These are phyloP conservation scores for Dallia pectoralis DNA, from an alignment of 2,797 vertebrate species.

Conservation along the genomic window DNA sequence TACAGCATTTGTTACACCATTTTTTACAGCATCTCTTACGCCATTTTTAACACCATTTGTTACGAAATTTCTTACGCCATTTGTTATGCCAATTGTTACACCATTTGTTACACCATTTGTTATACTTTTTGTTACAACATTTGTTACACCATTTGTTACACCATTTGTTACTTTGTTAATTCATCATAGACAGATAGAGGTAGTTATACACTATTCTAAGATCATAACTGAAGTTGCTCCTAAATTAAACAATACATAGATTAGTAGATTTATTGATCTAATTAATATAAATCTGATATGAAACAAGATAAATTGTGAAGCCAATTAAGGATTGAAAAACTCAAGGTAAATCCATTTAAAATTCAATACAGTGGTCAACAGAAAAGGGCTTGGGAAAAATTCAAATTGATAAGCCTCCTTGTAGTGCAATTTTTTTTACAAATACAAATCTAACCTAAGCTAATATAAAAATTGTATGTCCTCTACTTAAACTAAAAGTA, in stretches of 20 bases:
- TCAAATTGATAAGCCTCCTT: slow-evolving; percentile 3
- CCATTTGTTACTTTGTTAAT: slow-evolving; percentile 32
- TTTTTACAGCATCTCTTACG: too few relatives aligned
- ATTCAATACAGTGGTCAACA: slow-evolving; percentile 37
- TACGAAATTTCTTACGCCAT: too few relatives aligned
- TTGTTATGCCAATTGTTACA: too few relatives aligned
- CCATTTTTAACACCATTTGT: too few relatives aligned
- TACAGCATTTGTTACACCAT: too few relatives aligned
- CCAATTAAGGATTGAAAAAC: too few relatives aligned
- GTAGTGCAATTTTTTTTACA: not conserved
- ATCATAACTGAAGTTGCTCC: slow-evolving; percentile 63
- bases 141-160: too few relatives aligned
- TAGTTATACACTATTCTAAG: slow-evolving; percentile 70
- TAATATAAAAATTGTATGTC: slow-evolving; percentile 6
- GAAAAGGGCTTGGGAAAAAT: not conserved
- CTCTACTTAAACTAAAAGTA: not conserved
- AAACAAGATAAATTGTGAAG: slow-evolving; percentile 46
- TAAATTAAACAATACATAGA: slow-evolving; percentile 74
- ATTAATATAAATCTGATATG: slow-evolving; percentile 66
- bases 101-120: too few relatives aligned
- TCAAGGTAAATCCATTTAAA: slow-evolving; percentile 43
- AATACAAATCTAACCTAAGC: not conserved
- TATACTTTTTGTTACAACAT: too few relatives aligned
- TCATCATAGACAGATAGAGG: slow-evolving; percentile 67
- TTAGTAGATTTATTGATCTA: slow-evolving; percentile 66